These are phyloP conservation scores for Pangasius larnaudii DNA, from an alignment of 2,797 vertebrate genomes.

Conservation along the genomic window DNA sequence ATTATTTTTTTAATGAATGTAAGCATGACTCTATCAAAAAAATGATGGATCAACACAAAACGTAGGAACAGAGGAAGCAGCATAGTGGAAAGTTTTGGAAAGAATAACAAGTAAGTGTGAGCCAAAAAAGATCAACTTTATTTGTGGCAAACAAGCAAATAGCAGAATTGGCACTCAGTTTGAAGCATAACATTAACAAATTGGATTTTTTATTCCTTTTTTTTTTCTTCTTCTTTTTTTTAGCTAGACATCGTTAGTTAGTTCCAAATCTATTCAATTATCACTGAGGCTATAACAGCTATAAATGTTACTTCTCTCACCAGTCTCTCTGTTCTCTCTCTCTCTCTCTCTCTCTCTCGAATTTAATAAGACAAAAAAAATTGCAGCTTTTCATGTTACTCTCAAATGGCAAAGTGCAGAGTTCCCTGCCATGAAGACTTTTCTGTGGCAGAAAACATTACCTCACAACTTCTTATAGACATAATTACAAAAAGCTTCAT, in stretches of 20 bases:
- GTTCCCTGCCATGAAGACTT: neutral
- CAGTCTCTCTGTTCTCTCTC: neutral
- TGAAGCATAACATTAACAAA: neutral
- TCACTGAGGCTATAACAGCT: neutral
- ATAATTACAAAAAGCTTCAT: neutral
- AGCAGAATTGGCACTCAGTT: neutral
- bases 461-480: neutral
- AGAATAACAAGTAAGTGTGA: neutral
- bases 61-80: neutral
- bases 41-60: neutral
- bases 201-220: neutral
- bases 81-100: neutral
- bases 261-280: neutral
- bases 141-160: neutral
- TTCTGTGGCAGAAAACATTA: neutral
- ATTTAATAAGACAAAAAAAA: neutral
- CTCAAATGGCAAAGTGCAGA: neutral
- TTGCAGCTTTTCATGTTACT: neutral
- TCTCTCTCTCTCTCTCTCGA: neutral
- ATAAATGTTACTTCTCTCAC: neutral
- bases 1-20: neutral
- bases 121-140: neutral
- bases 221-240: neutral
- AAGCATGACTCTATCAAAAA: neutral
- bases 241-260: neutral